Percentiles rank a stretch among this genome's conserved stretches.
phyloP scores from a whole-genome alignment of 2,797 vertebrate genomes.

The Menidia menidia region DNA sequence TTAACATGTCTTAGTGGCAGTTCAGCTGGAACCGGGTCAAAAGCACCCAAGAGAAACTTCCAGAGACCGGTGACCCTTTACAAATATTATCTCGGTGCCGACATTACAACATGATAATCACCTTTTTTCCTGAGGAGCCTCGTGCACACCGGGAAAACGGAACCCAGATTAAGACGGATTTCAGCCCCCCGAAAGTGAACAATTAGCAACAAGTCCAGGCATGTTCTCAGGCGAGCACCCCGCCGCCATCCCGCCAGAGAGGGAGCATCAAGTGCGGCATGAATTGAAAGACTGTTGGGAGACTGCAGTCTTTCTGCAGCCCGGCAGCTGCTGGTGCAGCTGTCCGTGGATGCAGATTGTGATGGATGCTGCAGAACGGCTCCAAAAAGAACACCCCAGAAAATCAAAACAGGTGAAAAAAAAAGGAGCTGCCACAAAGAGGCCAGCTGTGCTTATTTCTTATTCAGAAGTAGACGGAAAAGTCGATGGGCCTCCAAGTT shows the following conservation, averaged over 20 bases:
- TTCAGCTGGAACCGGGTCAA: constrained; percentile 13
- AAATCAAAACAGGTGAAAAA: constrained; percentile 65
- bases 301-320: constrained; percentile 49
- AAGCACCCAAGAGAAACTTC: constrained; percentile 7
- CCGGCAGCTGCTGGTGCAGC: constrained; percentile 76
- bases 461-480: constrained; percentile 17
- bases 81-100: constrained; percentile 25
- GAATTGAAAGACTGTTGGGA: constrained; percentile 65
- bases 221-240: constrained; percentile 52
- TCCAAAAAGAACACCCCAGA: constrained; percentile 51
- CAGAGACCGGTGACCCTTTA: constrained; percentile 38
- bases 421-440: constrained; percentile 27
- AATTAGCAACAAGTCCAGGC: constrained; percentile 68
- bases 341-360: constrained; percentile 60
- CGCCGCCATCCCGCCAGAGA: constrained; percentile 57
- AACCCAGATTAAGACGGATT: constrained; percentile 50
- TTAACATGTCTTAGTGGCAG: constrained; percentile 9
- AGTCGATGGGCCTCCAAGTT: constrained; percentile 3
- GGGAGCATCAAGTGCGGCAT: constrained; percentile 56
- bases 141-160: constrained; percentile 17
- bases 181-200: constrained; percentile 47
- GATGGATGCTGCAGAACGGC: constrained; percentile 58
- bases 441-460: constrained; percentile 29
- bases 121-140: constrained; percentile 11
- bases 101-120: constrained; percentile 50